Base-by-base conservation (phyloP, 2,888 invertebrate species). In the Cheilosia pagana region DNA sequence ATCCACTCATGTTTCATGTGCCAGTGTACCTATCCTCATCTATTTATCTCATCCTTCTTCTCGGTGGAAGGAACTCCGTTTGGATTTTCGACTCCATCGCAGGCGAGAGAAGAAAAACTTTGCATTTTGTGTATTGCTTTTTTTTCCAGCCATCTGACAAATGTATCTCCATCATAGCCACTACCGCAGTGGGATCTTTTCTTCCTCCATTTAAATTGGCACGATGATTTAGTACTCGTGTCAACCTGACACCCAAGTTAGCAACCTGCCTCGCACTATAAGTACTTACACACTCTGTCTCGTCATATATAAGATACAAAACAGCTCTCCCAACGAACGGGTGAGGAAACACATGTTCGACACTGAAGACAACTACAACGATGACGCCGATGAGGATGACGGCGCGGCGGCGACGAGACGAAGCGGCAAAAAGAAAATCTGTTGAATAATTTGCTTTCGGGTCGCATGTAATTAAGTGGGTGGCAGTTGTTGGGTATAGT, bases 401-500 rank as follows among this genome's bases (percentile, higher is more conserved):
- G 41, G 10, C 41, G 52, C 45, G 57, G n/a, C 16, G 43, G 52
- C 48, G 71, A 43, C 3, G 59, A 63, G 39, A 39, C 21, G 72
- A 16, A 48, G 63, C 48, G 71, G 57, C 28, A 63, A 57, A 48
- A 75, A 55, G 81, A 50, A 81, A 81, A 81, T 75, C 81, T 76
- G 75, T 85, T 85, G 85, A 85, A 81, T 85, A 85, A 85, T 81
- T 85, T 85, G 81, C 81, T 83, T 75, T 71, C n/a, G 85, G 75
- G 81, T 85, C 75, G 81, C 67, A 85, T 81, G 71, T 76, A 85
- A 85, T 85, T 81, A 85, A 81, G 85, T 85, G 81, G 85, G 85
- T 85, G 85, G 68, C 55, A 41, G n/a, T 39, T 48, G 39, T n/a
- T n/a, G n/a, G n/a, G n/a, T 48, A 19, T 3, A 50, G 52, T 52